A percentile compares a stretch with the other conserved stretches of the same genome.
Evolutionary conservation across 2,797 vertebrate species (phyloP).

Genomic region (Champsocephalus esox): DNA sequence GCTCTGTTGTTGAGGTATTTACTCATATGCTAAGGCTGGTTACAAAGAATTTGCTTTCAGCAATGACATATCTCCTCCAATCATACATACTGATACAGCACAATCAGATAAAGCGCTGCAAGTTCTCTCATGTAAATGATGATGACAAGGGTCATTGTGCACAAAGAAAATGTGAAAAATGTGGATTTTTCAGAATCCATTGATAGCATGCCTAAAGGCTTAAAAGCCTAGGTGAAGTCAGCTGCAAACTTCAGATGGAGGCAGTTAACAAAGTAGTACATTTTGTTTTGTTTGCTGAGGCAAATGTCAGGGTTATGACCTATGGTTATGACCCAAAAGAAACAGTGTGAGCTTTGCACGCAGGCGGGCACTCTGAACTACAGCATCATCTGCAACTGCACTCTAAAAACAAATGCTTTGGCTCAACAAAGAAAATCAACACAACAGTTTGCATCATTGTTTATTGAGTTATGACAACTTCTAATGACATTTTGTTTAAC

Average conservation of each 20-base stretch:
- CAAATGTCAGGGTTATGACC: not conserved
- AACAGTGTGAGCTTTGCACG: not conserved
- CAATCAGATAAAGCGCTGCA: constrained; percentile 66
- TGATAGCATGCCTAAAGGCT: constrained; percentile 28
- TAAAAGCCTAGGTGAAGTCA: constrained; percentile 6
- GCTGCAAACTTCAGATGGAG: constrained; percentile 21
- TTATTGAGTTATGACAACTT: too few relatives aligned
- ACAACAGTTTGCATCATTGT: too few relatives aligned
- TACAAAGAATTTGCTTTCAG: constrained; percentile 64
- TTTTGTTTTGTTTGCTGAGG: constrained; percentile 16
- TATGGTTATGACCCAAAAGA: not conserved
- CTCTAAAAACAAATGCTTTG: too few relatives aligned
- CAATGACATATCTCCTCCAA: constrained; percentile 42
- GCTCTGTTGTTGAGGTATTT: constrained; percentile 56
- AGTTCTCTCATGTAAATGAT: constrained; percentile 65
- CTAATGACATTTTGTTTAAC: too few relatives aligned
- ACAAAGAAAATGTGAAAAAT: constrained; percentile 48
- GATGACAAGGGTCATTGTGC: constrained; percentile 42
- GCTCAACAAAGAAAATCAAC: too few relatives aligned
- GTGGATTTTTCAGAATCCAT: constrained; percentile 46
- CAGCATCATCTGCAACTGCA: not conserved
- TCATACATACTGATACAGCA: constrained; percentile 45
- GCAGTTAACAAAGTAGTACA: constrained; percentile 9
- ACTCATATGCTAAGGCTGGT: constrained; percentile 47
- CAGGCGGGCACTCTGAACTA: not conserved